Evolutionary conservation across 2,113 vertebrate species (phyloP).

Genomic region (Gymnorhina tibicen): DNA sequence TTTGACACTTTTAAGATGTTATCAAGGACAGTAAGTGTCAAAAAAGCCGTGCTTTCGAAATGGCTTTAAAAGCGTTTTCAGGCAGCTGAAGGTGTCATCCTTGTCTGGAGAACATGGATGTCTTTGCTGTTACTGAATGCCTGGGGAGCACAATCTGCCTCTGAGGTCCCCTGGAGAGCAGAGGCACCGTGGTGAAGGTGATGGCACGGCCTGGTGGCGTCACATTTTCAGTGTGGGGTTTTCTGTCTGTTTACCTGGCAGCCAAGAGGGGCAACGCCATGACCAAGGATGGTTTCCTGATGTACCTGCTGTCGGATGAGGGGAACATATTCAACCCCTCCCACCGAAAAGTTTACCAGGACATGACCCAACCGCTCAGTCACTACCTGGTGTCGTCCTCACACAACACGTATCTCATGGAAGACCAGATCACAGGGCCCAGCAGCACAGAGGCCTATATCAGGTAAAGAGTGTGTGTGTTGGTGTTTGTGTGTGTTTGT

Average conservation of each 20-base stretch:
- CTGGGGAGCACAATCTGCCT: neutral
- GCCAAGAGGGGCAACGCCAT: conserved; percentile 80
- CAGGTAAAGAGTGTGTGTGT: conserved; percentile 66
- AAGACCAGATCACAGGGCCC: conserved; percentile 91
- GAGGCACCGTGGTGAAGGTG: neutral
- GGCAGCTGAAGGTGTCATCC: neutral
- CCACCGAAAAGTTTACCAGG: conserved; percentile 85
- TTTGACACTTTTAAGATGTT: neutral
- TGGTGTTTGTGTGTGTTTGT: neutral
- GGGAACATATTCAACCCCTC: conserved; percentile 79
- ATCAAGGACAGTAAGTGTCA: neutral
- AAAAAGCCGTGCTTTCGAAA: neutral
- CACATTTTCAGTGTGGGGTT: neutral
- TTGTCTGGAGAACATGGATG: neutral
- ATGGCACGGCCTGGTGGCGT: neutral
- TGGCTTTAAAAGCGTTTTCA: neutral
- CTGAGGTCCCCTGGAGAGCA: neutral
- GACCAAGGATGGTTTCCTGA: conserved; percentile 94
- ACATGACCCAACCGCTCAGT: conserved; percentile 92
- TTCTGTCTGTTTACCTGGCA: conserved; percentile 56
- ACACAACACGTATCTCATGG: conserved; percentile 95
- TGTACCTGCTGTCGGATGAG: conserved; percentile 84
- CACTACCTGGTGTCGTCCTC: conserved; percentile 95
- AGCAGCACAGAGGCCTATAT: conserved; percentile 98
- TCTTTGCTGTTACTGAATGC: neutral